Evolutionary conservation across 2,888 invertebrate genomes (phyloP), one percentile per base, ranked within the genome.

Genomic region (Apamea sordens): DNA sequence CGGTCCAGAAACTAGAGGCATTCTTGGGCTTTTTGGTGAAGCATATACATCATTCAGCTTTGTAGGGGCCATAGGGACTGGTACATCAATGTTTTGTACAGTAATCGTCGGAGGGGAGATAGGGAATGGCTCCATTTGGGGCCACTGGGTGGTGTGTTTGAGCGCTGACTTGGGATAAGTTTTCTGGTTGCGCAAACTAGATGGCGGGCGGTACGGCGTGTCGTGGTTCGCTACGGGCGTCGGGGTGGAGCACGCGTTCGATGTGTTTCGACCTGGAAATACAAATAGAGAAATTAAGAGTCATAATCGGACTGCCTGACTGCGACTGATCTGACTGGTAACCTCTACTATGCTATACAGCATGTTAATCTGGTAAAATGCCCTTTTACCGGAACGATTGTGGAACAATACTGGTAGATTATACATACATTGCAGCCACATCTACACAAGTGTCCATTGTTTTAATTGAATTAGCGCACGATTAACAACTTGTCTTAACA

Each of bases 201-300:
- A 96, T 56, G 97, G 97, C 68, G 97, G 97, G 81, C 97, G 96
- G 92, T 97, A 96, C n/a, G 95, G 92, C 0, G 97, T 96, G 94
- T 97, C 95, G 93, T 96, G 96, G 87, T 94, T 96, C 71, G 96
- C 96, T 47, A 95, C 95, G 63, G 97, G 97, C 0, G 95, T 94
- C 4, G 96, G 96, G 0, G 97, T 96, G 24, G 95, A 93, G 86
- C 96, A 95, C 0, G 92, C 92, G 92, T 95, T 97, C 73, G 96
- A 97, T 85, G 97, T 97, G 93, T 97, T 97, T 88, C 96, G 95
- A 82, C 97, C 97, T 97, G 94, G 18, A 95, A 93, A 56, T 56
- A 68, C n/a, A 77, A 73, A 64, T 15, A 56, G 21, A 64, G 1
- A 67, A 47, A 73, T 65, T 67, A 32, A n/a, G 11, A 2, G 28